These are phyloP conservation scores for Salvelinus sp. DNA, from an alignment of 2,113 vertebrate genomes.

Conservation along the genomic window DNA sequence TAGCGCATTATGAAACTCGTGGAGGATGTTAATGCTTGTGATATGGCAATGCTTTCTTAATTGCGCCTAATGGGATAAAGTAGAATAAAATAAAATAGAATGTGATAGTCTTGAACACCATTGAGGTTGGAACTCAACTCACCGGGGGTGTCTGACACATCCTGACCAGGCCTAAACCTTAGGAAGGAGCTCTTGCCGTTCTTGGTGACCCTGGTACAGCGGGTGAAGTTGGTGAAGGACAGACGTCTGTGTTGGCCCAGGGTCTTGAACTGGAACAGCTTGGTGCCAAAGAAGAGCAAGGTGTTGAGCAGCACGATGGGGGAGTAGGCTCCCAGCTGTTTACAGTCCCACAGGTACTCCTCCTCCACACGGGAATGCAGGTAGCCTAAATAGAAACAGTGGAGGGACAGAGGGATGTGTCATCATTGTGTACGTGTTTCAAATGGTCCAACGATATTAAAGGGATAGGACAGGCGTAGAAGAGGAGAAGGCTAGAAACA, in stretches of 20 bases:
- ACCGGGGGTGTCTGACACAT: too few relatives aligned
- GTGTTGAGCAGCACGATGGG: slow-evolving; percentile 96
- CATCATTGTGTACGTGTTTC: too few relatives aligned
- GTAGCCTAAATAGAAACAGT: slow-evolving; percentile 18
- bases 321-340: slow-evolving; percentile 94
- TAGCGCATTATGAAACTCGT: too few relatives aligned
- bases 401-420: not conserved
- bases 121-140: too few relatives aligned
- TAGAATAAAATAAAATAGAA: too few relatives aligned
- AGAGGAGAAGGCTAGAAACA: not conserved
- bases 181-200: slow-evolving; percentile 86
- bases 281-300: slow-evolving; percentile 95
- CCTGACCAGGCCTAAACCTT: slow-evolving; percentile 76
- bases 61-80: too few relatives aligned
- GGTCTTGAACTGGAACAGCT: slow-evolving; percentile 88
- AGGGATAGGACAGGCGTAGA: not conserved
- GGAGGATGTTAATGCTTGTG: too few relatives aligned
- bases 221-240: slow-evolving; percentile 87
- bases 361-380: slow-evolving; percentile 73
- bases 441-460: not conserved
- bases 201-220: slow-evolving; percentile 81
- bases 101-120: too few relatives aligned
- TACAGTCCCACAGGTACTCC: slow-evolving; percentile 95
- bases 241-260: slow-evolving; percentile 87
- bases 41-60: too few relatives aligned